A percentile compares a stretch with the other conserved stretches of the same genome.
These are phyloP conservation scores for Apus apus DNA, from an alignment of 2,113 vertebrate genomes.

Conservation along the genomic window DNA sequence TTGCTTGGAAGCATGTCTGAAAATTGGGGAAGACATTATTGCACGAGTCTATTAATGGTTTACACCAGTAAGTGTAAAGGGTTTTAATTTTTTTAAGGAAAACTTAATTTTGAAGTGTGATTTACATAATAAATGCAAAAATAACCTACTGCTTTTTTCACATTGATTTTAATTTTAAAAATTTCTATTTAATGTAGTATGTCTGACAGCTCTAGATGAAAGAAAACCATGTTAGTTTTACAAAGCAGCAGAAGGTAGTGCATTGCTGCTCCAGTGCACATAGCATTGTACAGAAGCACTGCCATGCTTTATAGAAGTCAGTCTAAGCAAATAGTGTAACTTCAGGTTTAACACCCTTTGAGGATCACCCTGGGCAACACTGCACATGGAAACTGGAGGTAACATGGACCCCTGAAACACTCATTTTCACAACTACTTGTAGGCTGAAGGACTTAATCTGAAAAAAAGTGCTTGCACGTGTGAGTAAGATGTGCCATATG, in stretches of 20 bases:
- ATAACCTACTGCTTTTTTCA: not conserved
- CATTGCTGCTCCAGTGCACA: not conserved
- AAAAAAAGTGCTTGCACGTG: not conserved
- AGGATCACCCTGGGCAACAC: not conserved
- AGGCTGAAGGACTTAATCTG: not conserved
- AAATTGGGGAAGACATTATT: not conserved
- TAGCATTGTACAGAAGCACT: not conserved
- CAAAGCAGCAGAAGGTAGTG: not conserved
- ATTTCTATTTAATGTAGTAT: not conserved
- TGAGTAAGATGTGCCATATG: not conserved
- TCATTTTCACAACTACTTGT: not conserved
- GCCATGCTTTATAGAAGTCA: not conserved
- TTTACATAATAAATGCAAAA: not conserved
- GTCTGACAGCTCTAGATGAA: not conserved
- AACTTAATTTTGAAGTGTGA: not conserved
- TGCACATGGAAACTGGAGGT: not conserved
- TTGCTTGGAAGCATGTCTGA: not conserved
- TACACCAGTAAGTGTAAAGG: not conserved
- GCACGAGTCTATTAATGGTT: not conserved
- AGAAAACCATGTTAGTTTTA: not conserved
- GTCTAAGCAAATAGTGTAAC: not conserved
- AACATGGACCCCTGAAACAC: not conserved
- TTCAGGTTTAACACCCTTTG: not conserved
- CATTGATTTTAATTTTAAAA: not conserved
- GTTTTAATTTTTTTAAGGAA: not conserved